Evolutionary conservation across 2,888 invertebrate species (phyloP).

Genomic region (Dryomyza anilis): DNA sequence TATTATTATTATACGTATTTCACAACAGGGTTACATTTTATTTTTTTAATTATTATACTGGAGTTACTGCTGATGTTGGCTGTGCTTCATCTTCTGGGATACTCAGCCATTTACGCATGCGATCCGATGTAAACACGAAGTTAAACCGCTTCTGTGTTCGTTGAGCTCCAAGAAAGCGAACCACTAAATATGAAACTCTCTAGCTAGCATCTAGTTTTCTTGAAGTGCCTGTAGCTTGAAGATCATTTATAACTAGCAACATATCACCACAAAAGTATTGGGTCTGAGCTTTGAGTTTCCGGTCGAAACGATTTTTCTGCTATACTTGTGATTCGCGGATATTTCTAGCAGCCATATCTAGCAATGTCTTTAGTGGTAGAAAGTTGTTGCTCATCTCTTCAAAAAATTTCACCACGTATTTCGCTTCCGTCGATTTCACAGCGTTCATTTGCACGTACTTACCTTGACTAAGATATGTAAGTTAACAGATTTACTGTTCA

Average conservation of each 20-base stretch:
- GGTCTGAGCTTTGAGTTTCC: background rate
- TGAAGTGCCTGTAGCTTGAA: background rate
- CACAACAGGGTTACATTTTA: too few relatives aligned
- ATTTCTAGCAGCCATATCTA: background rate
- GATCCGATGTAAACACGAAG: background rate
- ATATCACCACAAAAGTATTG: background rate
- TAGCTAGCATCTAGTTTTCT: background rate
- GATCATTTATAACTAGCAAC: background rate
- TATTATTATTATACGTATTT: too few relatives aligned
- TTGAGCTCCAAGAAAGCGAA: too few relatives aligned
- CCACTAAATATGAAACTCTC: too few relatives aligned
- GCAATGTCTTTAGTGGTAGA: background rate
- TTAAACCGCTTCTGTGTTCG: too few relatives aligned
- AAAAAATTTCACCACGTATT: background rate
- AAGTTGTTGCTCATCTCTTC: background rate
- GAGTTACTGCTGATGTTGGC: too few relatives aligned
- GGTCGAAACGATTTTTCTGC: background rate
- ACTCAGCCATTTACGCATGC: background rate
- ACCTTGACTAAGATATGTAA: slow-evolving; percentile 7
- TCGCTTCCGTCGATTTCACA: background rate
- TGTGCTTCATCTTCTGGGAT: background rate
- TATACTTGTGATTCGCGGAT: background rate
- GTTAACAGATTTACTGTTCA: slow-evolving; percentile 10
- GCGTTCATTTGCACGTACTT: background rate
- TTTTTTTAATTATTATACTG: too few relatives aligned